These are phyloP conservation scores for Eilema sororculum DNA, from an alignment of 2,888 invertebrate species.

Conservation along the genomic window DNA sequence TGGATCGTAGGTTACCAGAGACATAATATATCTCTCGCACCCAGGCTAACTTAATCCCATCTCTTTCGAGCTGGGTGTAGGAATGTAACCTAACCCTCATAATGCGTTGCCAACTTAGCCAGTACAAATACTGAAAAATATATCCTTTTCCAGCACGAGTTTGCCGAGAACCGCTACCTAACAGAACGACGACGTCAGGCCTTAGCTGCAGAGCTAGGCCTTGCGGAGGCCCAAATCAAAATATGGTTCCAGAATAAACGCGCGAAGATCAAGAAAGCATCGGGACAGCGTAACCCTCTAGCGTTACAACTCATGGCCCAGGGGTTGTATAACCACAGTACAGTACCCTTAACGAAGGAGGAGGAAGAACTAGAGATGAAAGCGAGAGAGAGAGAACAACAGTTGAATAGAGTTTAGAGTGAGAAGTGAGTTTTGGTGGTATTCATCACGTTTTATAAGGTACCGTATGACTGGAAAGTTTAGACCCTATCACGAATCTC, in stretches of 20 bases:
- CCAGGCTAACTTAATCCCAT: too few species aligned
- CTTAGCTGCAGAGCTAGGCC: slow-evolving; percentile 95
- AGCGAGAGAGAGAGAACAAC: slow-evolving; percentile 76
- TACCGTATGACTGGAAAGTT: too few species aligned
- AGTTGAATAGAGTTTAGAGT: slow-evolving; percentile 67
- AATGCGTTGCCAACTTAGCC: too few species aligned
- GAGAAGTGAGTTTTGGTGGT: slow-evolving; percentile 33
- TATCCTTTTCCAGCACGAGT: slow-evolving; percentile 90
- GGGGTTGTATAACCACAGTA: slow-evolving; percentile 95
- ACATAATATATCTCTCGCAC: too few species aligned
- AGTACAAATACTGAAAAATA: not conserved
- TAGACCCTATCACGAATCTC: too few species aligned
- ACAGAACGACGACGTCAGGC: slow-evolving; percentile 96
- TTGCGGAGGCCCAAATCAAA: slow-evolving; percentile 99
- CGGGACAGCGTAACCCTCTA: slow-evolving; percentile 93
- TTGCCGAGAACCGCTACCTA: slow-evolving; percentile 96
- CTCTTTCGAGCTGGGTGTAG: too few species aligned
- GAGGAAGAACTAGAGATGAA: slow-evolving; percentile 90
- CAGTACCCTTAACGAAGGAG: slow-evolving; percentile 89
- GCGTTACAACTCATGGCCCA: slow-evolving; percentile 97
- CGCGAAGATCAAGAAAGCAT: slow-evolving; percentile 97
- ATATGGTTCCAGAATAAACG: slow-evolving; percentile 99
- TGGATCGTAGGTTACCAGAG: too few species aligned
- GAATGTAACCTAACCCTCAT: too few species aligned
- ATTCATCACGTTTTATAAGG: slow-evolving; percentile 5